A percentile compares a stretch with the other conserved stretches of the same genome.
Conservation (phyloP, 1,140 invertebrate genomes). For the Pristionchus pacificus region DNA sequence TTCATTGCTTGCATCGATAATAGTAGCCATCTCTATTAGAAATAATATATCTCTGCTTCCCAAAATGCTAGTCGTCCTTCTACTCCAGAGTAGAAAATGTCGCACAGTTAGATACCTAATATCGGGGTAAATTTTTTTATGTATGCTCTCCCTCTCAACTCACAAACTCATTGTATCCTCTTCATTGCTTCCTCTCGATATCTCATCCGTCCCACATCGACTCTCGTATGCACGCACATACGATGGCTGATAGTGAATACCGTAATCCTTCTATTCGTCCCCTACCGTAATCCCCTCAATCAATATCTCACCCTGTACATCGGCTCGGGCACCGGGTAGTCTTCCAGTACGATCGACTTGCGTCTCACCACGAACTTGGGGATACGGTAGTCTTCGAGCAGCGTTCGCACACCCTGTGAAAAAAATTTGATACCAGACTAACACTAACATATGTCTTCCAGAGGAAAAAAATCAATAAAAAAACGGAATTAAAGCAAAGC, state of each 20-base stretch:
- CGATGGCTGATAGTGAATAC: conserved; percentile 43
- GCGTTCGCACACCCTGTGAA: conserved; percentile 47
- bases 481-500: no score
- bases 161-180: conserved; percentile 7
- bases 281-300: not conserved
- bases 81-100: no score
- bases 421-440: conserved; percentile 10
- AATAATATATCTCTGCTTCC: no score
- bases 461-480: no score
- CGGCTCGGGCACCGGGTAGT: conserved; percentile 37
- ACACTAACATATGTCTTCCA: not conserved
- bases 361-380: conserved; percentile 40
- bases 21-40: no score
- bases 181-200: conserved; percentile 1
- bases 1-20: no score
- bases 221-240: conserved; percentile 38
- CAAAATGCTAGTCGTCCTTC: no score
- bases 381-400: conserved; percentile 50
- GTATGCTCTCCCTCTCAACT: no score
- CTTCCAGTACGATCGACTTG: conserved; percentile 29
- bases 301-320: conserved; percentile 38
- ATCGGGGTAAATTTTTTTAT: no score
- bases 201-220: conserved; percentile 16
- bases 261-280: no score
- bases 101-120: no score